Evolutionary conservation across 1,140 invertebrate genomes (phyloP), one percentile per base, ranked within the genome.

Genomic region (Musca domestica): DNA sequence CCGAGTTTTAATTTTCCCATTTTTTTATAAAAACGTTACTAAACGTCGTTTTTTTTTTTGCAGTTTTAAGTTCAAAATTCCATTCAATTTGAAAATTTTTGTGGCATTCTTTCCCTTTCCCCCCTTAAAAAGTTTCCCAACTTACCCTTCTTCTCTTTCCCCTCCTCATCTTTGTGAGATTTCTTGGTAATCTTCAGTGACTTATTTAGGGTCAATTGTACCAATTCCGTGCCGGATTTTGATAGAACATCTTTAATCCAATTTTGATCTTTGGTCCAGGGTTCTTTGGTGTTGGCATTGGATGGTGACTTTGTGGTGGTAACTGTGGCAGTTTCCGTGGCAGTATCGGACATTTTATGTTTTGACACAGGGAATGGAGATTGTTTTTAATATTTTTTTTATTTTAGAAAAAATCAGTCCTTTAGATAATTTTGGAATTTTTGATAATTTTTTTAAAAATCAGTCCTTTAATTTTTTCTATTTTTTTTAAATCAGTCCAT

Each of bases 141-240:
- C 27, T 20, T n/a, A 48, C 25, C 48, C 56, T 34, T 34, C 17
- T 12, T 65, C 48, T n/a, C 14, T 14, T 30, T 66, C 34, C 19
- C 30, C 20, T 63, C 25, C 23, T 22, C 22, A 49, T 41, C 41
- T 23, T 64, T 63, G 9, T 20, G 2, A 6, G 27, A 58, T 58
- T 58, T 68, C 27, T 48, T 22, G 3, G 23, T 49, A 15, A 23
- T 47, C 46, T 52, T 68, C 12, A 27, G 4, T 2, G 25, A 34
- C 6, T 17, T 58, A 64, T 68, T 68, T 2, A 20, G 6, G 5
- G 64, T 51, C 66, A 77, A 71, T 71, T 81, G 80, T 56, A 77
- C 65, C 54, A 81, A 58, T 61, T 81, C 80, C 12, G 71, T 81
- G 64, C 77, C 74, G 23, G 80, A 81, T 67, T 81, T 82, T n/a